phyloP scores from a whole-genome alignment of 2,888 invertebrate species.

The Drosophila algonquin region DNA sequence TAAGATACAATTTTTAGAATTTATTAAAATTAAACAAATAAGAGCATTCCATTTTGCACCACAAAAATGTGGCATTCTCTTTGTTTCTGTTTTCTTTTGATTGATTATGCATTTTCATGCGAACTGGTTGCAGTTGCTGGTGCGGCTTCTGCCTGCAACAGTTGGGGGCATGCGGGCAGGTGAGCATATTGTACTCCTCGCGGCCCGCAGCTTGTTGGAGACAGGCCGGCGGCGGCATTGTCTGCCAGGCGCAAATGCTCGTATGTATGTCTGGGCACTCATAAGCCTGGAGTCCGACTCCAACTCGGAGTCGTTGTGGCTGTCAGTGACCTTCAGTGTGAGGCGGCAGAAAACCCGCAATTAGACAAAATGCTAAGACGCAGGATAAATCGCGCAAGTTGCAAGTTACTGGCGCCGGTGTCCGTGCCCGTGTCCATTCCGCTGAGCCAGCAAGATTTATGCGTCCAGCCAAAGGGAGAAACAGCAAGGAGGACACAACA shows the following conservation, averaged over 20 bases:
- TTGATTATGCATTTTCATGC: slow-evolving; percentile 77
- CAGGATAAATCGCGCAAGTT: slow-evolving; percentile 42
- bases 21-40: too few relatives aligned
- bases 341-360: slow-evolving; percentile 55
- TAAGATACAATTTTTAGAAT: background rate
- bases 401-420: slow-evolving; percentile 46
- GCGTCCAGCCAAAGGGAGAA: slow-evolving; percentile 10
- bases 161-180: slow-evolving; percentile 61
- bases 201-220: slow-evolving; percentile 62
- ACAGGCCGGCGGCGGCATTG: slow-evolving; percentile 69
- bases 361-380: slow-evolving; percentile 68
- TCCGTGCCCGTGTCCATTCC: too few relatives aligned
- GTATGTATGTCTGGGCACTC: slow-evolving; percentile 37
- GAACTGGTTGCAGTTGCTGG: slow-evolving; percentile 62
- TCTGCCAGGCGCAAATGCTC: slow-evolving; percentile 40
- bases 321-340: slow-evolving; percentile 54
- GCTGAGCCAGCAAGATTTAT: slow-evolving; percentile 51
- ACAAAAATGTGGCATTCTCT: slow-evolving; percentile 6
- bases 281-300: background rate
- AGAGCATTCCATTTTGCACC: slow-evolving; percentile 26
- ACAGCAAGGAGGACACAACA: slow-evolving; percentile 21
- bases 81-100: slow-evolving; percentile 59
- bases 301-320: slow-evolving; percentile 22
- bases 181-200: slow-evolving; percentile 31
- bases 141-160: slow-evolving; percentile 19